These are phyloP conservation scores for Margarornis squamiger DNA, from an alignment of 2,797 vertebrate genomes.

Conservation along the genomic window DNA sequence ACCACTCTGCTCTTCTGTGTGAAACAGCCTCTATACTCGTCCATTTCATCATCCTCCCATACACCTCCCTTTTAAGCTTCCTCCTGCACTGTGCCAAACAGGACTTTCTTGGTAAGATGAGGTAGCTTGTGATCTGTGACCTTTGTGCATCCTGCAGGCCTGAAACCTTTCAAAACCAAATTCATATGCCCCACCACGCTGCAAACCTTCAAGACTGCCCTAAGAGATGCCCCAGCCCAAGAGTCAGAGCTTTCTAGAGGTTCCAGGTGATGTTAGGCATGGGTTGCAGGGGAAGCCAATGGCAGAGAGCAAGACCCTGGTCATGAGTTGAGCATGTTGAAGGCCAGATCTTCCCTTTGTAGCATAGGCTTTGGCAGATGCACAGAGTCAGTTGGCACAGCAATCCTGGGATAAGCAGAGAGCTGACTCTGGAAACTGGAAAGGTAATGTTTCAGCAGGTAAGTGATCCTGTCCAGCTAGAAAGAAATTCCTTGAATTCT, in stretches of 20 bases:
- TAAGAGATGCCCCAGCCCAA: neutral
- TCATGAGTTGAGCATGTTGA: neutral
- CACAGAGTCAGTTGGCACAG: rapidly evolving
- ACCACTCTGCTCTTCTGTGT: neutral
- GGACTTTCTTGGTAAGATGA: neutral
- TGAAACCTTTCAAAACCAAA: neutral
- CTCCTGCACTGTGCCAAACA: neutral
- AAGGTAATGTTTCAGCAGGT: neutral
- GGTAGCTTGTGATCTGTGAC: neutral
- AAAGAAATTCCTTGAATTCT: neutral
- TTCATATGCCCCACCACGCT: neutral
- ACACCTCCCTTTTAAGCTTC: neutral
- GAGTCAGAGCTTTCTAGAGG: neutral
- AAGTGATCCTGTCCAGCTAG: neutral
- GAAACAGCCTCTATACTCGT: neutral
- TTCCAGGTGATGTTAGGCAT: neutral
- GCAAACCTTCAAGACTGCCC: neutral
- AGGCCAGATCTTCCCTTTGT: neutral
- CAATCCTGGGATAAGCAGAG: neutral
- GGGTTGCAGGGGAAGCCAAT: rapidly evolving
- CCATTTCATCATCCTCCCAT: neutral
- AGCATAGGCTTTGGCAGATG: neutral
- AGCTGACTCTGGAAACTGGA: neutral
- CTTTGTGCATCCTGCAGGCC: neutral
- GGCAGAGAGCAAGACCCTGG: neutral